Evolutionary conservation across 35 echinoderm and acorn worm species (phyloP).

Genomic region (Apostichopus japonicus): DNA sequence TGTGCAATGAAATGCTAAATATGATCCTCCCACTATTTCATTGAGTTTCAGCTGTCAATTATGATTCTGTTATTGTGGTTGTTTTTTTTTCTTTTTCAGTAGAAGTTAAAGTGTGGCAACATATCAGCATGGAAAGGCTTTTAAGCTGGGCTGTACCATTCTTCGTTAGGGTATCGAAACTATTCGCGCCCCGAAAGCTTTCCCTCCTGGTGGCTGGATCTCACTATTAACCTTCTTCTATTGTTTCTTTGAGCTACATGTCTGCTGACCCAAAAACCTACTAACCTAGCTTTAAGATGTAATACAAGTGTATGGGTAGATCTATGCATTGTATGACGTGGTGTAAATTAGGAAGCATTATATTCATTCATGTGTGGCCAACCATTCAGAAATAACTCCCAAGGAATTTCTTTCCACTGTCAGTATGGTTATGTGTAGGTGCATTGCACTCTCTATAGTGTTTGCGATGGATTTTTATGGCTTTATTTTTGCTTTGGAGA

Average conservation of each 20-base stretch:
- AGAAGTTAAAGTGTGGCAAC: neutral
- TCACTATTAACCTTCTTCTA: slow-evolving; percentile 35
- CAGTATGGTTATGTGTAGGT: neutral
- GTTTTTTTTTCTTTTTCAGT: neutral
- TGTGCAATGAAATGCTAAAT: neutral
- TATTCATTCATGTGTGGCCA: slow-evolving; percentile 12
- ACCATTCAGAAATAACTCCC: neutral
- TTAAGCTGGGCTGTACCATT: slow-evolving; percentile 25
- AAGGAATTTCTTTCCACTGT: neutral
- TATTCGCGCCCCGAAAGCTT: slow-evolving; percentile 9
- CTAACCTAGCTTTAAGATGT: slow-evolving; percentile 44
- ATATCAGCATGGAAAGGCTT: neutral
- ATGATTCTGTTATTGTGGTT: slow-evolving; percentile 8
- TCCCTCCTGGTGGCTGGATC: slow-evolving; percentile 31
- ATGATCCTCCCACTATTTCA: neutral
- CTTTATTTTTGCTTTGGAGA: neutral
- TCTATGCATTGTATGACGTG: neutral
- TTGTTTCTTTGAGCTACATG: slow-evolving; percentile 16
- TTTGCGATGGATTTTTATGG: neutral
- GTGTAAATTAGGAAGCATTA: neutral
- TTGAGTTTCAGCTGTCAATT: slow-evolving; percentile 23
- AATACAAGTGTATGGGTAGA: neutral
- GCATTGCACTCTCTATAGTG: neutral
- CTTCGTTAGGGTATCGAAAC: neutral
- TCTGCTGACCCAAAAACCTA: slow-evolving; percentile 51